phyloP scores from a whole-genome alignment of 30 jellyfish, hydroid and myxozoan genomes.

The Aurelia sp. region DNA sequence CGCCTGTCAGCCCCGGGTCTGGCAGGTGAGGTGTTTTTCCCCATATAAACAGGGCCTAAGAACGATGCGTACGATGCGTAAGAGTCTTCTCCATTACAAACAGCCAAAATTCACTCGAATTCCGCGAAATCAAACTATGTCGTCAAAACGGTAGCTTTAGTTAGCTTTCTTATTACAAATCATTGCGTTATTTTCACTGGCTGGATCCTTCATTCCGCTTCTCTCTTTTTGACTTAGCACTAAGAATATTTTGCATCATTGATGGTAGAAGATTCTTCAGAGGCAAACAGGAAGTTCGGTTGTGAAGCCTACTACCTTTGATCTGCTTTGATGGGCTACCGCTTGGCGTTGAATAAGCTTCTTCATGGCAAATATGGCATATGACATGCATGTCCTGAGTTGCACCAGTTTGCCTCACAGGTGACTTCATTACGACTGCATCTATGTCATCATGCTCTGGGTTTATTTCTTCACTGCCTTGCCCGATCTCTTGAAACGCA shows the following conservation, averaged over 20 bases:
- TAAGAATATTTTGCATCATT: conserved; percentile 36
- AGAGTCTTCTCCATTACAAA: too few relatives aligned
- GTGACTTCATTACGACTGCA: conserved; percentile 21
- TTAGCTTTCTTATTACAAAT: too few relatives aligned
- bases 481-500: conserved; percentile 67
- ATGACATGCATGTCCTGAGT: neutral
- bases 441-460: conserved; percentile 1
- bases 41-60: too few relatives aligned
- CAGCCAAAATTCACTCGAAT: too few relatives aligned
- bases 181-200: too few relatives aligned
- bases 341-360: neutral
- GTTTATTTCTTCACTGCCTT: neutral
- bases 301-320: neutral
- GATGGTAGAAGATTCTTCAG: conserved; percentile 48
- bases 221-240: conserved; percentile 48
- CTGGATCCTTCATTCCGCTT: neutral
- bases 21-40: too few relatives aligned
- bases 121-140: too few relatives aligned
- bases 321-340: neutral
- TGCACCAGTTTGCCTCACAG: neutral
- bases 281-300: conserved; percentile 41
- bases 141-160: too few relatives aligned
- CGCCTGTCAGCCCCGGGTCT: too few relatives aligned
- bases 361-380: neutral
- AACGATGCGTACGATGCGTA: too few relatives aligned